Evolutionary conservation across 2,888 invertebrate species (phyloP).

Genomic region (Steromphala cineraria): DNA sequence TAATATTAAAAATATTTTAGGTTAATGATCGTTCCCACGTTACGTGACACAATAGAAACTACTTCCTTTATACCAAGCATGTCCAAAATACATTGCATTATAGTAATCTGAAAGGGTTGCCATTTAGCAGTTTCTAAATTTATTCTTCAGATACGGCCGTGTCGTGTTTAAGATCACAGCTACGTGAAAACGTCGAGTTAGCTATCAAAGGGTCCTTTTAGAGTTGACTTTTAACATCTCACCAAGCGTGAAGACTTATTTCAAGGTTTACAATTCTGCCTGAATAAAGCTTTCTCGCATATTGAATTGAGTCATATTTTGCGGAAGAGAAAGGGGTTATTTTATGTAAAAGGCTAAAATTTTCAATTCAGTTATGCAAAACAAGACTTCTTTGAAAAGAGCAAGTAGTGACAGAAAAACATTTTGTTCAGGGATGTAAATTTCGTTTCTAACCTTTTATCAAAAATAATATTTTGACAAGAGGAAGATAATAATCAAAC

Average conservation of each 20-base stretch:
- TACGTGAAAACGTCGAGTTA: background rate
- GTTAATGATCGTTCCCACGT: background rate
- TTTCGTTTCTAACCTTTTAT: too few species aligned
- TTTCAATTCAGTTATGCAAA: background rate
- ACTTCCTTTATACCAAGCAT: too few species aligned
- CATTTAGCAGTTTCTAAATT: background rate
- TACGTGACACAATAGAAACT: background rate
- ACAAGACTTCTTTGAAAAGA: background rate
- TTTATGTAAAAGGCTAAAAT: background rate
- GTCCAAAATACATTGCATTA: too few species aligned
- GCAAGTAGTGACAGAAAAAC: too few species aligned
- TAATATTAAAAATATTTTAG: background rate
- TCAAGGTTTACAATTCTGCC: background rate
- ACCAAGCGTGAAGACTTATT: background rate
- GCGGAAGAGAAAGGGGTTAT: background rate
- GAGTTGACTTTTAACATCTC: background rate
- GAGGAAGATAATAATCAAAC: too few species aligned
- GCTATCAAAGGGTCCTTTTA: background rate
- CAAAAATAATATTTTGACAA: too few species aligned
- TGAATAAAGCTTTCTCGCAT: background rate
- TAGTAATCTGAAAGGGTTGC: background rate
- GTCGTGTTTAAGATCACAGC: background rate
- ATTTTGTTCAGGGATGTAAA: too few species aligned
- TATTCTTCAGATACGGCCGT: too few species aligned
- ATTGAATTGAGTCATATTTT: constrained; percentile 9